A percentile compares a stretch with the other conserved stretches of the same genome.
phyloP scores from a whole-genome alignment of 2,888 invertebrate species.

The Eristalinus aeneus region DNA sequence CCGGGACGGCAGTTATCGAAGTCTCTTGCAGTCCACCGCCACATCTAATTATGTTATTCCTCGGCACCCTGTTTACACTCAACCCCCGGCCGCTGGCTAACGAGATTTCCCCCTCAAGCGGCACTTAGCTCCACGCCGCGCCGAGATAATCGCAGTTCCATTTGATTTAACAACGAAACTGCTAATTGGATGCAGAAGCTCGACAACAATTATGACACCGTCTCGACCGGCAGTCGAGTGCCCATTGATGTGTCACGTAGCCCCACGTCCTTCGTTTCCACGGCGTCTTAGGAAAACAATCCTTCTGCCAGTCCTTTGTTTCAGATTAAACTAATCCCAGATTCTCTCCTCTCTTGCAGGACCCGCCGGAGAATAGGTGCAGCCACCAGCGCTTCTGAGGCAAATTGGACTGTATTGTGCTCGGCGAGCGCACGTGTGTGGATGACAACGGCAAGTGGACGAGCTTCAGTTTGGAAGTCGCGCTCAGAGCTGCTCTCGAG shows the following conservation, averaged over 20 bases:
- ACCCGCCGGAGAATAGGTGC: slow-evolving; percentile 11
- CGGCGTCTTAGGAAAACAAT: neutral
- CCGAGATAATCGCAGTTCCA: slow-evolving; percentile 56
- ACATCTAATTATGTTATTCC: slow-evolving; percentile 53
- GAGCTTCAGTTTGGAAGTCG: slow-evolving; percentile 45
- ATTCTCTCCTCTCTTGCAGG: slow-evolving; percentile 40
- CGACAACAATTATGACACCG: slow-evolving; percentile 45
- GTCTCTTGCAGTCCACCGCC: neutral
- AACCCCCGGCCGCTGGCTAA: slow-evolving; percentile 39
- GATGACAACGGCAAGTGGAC: slow-evolving; percentile 37
- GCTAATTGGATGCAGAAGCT: slow-evolving; percentile 66
- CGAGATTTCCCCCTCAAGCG: slow-evolving; percentile 51
- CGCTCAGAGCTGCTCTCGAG: neutral
- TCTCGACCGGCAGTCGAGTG: neutral
- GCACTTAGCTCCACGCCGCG: neutral
- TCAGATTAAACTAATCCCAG: slow-evolving; percentile 39
- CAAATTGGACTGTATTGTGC: neutral
- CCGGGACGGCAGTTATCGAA: no score
- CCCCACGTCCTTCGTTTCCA: no score
- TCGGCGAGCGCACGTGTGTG: slow-evolving; percentile 1
- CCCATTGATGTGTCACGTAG: slow-evolving; percentile 68
- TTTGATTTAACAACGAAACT: slow-evolving; percentile 63
- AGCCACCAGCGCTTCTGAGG: neutral
- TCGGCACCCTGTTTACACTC: neutral
- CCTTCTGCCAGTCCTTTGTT: slow-evolving; percentile 48